Conservation (phyloP, 2,113 vertebrate species). For the Turdus rufiventris region DNA sequence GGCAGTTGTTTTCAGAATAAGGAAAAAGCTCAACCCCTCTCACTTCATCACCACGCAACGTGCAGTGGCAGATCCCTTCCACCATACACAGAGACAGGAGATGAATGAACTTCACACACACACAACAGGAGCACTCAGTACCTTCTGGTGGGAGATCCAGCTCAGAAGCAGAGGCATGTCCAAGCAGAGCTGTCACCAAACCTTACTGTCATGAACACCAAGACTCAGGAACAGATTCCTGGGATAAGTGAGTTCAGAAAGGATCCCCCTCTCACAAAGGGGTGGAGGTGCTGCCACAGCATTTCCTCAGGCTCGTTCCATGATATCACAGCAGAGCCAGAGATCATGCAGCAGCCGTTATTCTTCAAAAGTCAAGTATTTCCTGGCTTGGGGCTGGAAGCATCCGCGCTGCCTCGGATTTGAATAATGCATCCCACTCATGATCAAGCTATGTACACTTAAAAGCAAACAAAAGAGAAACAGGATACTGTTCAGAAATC, state of each 20-base stretch:
- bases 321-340: background rate
- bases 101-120: background rate
- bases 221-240: background rate
- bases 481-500: background rate
- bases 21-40: background rate
- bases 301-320: background rate
- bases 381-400: slow-evolving; percentile 59
- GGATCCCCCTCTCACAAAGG: background rate
- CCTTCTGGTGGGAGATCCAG: slow-evolving; percentile 40
- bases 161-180: background rate
- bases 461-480: background rate
- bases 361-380: slow-evolving; percentile 52
- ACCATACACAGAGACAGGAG: rapidly evolving
- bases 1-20: background rate
- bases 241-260: background rate
- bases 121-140: background rate
- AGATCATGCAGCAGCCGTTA: background rate
- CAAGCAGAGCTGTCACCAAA: background rate
- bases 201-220: rapidly evolving
- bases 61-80: background rate
- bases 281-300: background rate
- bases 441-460: background rate
- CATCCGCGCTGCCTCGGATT: background rate
- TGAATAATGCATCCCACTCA: background rate
- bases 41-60: rapidly evolving